A percentile compares a stretch with the other conserved stretches of the same genome.
These are phyloP conservation scores for Drosophila bipectinata DNA, from an alignment of 1,140 invertebrate genomes.

Conservation along the genomic window DNA sequence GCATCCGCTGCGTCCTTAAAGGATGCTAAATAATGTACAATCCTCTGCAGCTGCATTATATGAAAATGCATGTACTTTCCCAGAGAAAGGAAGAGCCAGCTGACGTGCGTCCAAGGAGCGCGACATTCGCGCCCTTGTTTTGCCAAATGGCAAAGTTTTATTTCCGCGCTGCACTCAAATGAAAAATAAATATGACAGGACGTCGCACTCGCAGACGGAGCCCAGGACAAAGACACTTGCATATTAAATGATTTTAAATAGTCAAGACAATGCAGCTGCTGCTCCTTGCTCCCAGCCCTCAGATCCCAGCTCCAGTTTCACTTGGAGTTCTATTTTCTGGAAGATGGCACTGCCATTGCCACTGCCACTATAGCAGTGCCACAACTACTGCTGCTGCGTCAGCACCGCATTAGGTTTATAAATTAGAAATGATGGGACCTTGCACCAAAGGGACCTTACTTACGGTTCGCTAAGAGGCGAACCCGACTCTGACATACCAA, in stretches of 20 bases:
- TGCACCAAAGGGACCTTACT: conserved; percentile 37
- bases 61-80: conserved; percentile 78
- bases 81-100: conserved; percentile 54
- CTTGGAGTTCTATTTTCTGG: conserved; percentile 14
- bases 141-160: conserved; percentile 82
- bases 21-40: conserved; percentile 79
- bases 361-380: conserved; percentile 27
- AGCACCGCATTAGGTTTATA: conserved; percentile 79
- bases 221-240: conserved; percentile 74
- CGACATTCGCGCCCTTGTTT: conserved; percentile 78
- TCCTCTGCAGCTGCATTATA: conserved; percentile 64
- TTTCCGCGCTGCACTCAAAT: conserved; percentile 77
- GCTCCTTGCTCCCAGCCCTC: conserved; percentile 7
- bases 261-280: conserved; percentile 70
- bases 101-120: conserved; percentile 74
- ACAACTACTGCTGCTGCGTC: conserved; percentile 36
- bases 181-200: conserved; percentile 83
- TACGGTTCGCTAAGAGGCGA: conserved; percentile 6
- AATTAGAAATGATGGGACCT: conserved; percentile 77
- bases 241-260: conserved; percentile 83
- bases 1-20: conserved; percentile 59
- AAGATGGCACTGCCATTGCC: conserved; percentile 35
- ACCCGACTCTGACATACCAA: conserved; percentile 47
- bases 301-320: background rate
- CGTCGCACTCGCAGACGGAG: conserved; percentile 36